Evolutionary conservation across 92 coral and sea anemone species (phyloP), one percentile per base, ranked within the genome.

Genomic region (Epizoanthus scotinus): DNA sequence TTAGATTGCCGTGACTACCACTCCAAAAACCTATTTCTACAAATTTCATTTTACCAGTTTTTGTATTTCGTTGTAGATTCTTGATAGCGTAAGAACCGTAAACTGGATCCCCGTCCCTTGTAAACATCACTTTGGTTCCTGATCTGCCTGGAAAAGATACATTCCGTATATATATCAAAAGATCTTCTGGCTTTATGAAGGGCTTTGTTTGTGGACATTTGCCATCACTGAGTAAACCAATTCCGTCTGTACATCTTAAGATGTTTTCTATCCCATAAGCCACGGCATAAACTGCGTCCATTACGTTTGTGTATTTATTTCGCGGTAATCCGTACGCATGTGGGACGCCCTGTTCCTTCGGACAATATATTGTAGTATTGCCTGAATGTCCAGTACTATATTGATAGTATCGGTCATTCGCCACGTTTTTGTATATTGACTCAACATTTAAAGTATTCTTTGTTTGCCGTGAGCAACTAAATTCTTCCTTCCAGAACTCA

Each of bases 241-340:
- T 24, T 20, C 85, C 89, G 31, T 89, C 79, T 54, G 71, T 73
- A 71, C 92, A 90, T 26, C 60, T 74, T 24, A 85, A 53, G 20
- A 95, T 78, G 34, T 84, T 83, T 8, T 89, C 83, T 19, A 95
- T 84, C 0, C 91, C 95, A 40, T 85, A 53, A 7, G 88, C 96
- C 0, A 93, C 91, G 0, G 99, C 92, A 60, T 95, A 89, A 0
- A 95, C 89, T 3, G 99, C 99, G 75, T 95, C 98, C 98, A 95
- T 95, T 36, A 95, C 99, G 62, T 95, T 93, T 55, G 98, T 92
- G 85, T 93, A 95, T 56, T 95, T 95, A 75, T 95, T 95, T 17
- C 96, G 88, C 12, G 99, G 99, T 57, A 95, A 68, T 26, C 26
- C 53, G 57, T 59, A 59, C 31, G 96, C 90, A 13, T 82, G 90